A percentile compares a stretch with the other conserved stretches of the same genome.
These are phyloP conservation scores for Anseranas semipalmata DNA, from an alignment of 2,113 vertebrate genomes.

Conservation along the genomic window DNA sequence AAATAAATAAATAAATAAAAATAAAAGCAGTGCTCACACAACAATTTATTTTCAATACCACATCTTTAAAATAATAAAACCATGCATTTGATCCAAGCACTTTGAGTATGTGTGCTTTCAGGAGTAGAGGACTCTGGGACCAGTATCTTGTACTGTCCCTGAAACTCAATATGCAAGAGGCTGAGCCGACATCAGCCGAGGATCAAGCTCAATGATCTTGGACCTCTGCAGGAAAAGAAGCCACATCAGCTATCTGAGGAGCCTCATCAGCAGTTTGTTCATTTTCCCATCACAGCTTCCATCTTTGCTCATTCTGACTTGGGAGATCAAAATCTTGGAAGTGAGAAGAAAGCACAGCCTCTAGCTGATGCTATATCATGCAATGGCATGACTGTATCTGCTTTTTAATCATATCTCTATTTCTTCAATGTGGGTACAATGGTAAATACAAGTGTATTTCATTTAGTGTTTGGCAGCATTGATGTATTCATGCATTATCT, in stretches of 20 bases:
- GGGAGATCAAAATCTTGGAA: neutral
- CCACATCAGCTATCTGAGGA: neutral
- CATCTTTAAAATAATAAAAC: neutral
- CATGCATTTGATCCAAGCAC: neutral
- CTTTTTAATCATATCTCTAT: neutral
- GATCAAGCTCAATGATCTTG: neutral
- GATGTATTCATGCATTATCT: neutral
- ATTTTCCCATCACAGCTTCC: neutral
- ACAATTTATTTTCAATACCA: neutral
- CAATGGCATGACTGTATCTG: neutral
- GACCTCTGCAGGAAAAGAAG: neutral
- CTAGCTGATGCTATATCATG: neutral
- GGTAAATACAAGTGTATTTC: neutral
- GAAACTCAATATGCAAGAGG: rapidly evolving
- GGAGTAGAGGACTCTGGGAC: neutral
- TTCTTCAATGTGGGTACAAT: neutral
- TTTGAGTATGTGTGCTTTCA: neutral
- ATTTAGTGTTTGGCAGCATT: neutral
- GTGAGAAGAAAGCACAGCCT: neutral
- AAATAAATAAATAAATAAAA: neutral
- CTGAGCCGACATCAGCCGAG: neutral
- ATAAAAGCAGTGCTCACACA: neutral
- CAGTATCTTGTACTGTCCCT: neutral
- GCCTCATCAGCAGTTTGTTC: neutral
- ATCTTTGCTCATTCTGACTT: neutral